Evolutionary conservation across 2,113 vertebrate species (phyloP).

Genomic region (Ciconia boyciana): DNA sequence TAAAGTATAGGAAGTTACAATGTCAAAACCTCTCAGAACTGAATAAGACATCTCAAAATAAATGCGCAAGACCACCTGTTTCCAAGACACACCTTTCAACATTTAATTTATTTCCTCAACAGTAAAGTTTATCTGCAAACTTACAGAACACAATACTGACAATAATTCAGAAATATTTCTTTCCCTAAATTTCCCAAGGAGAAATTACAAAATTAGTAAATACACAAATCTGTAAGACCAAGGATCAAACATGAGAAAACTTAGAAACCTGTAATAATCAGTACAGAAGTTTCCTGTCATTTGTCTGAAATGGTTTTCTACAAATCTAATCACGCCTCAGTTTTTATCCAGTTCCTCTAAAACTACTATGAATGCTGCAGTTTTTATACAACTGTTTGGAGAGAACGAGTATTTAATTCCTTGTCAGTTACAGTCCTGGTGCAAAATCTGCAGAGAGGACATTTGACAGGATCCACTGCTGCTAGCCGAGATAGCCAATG

Average conservation of each 20-base stretch:
- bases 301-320: background rate
- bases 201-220: background rate
- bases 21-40: background rate
- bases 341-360: background rate
- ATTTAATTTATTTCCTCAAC: background rate
- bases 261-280: accelerated
- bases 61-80: background rate
- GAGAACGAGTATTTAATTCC: background rate
- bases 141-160: background rate
- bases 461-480: background rate
- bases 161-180: background rate
- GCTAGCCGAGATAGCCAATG: accelerated
- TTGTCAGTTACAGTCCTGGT: background rate
- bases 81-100: background rate
- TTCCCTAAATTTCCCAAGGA: background rate
- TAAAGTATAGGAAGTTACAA: background rate
- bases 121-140: background rate
- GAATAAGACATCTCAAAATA: background rate
- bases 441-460: background rate
- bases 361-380: background rate
- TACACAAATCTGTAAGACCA: background rate
- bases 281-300: background rate
- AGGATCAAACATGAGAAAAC: background rate
- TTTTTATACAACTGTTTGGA: background rate
- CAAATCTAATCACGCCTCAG: background rate